Base-by-base conservation (phyloP, 2,113 vertebrate species). In the Tetraodon nigroviridis region DNA sequence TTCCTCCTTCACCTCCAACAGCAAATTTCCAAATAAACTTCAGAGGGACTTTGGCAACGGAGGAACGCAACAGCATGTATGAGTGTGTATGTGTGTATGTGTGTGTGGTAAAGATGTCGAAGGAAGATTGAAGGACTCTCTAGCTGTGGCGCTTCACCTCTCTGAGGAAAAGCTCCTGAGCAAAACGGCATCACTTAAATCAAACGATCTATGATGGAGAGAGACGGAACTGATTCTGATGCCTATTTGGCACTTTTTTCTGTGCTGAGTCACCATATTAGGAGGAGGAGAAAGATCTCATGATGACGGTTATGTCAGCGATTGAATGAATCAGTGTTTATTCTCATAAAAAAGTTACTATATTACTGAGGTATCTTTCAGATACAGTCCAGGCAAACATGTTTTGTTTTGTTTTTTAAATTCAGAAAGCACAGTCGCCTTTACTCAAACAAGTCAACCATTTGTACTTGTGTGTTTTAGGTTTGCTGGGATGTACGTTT, bases 1-100 rank as follows among this genome's bases (percentile, higher is more conserved):
- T 98, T 97, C 82, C 91, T 99, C 48, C 92, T 99, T 55, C 96
- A 99, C 79, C 79, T 99, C 81, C 96, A 99, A 62, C 95, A 98
- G 85, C 95, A 98, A 90, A 92, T 97, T 77, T 94, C 93, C 90
- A 99, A 98, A 89, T 98, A 92, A 93, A 41, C n/a, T 45, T 54
- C 62, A 61, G 45, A 24, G 52, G 21, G 46, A 45, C 32, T 20
- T 20, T 17, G 40, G 53, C 59, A 48, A 32, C 2, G 13, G 57
- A 19, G 40, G n/a, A 59, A 58, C 59, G 27, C 16, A 45, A 55
- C 29, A 18, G 42, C 59, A 13, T 52, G 37, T 59, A 12, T 69
- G 24, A 69, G 40, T 65, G n/a, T 50, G 13, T 52, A 32, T 65
- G n/a, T 50, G 13, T 52, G 19, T 59, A 51, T 48, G 54, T 37